A percentile compares a stretch with the other conserved stretches of the same genome.
These are phyloP conservation scores for Eristalis pertinax DNA, from an alignment of 2,888 invertebrate species.

Conservation along the genomic window DNA sequence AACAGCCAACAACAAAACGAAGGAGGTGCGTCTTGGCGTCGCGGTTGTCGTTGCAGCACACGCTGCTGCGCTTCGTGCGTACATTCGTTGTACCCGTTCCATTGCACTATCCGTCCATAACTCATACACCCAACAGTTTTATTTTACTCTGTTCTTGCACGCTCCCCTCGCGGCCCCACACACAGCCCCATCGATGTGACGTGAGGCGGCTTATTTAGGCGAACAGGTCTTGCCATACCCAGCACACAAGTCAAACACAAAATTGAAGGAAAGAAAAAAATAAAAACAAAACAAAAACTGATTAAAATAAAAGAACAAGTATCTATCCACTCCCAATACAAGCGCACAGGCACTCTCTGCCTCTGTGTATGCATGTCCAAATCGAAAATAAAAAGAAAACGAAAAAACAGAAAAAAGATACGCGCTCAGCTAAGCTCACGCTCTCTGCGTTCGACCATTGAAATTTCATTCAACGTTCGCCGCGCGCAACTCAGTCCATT, in stretches of 20 bases:
- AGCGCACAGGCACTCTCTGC: neutral
- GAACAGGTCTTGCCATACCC: constrained; percentile 65
- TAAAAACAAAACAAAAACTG: constrained; percentile 12
- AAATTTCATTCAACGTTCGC: constrained; percentile 62
- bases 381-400: neutral
- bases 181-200: neutral
- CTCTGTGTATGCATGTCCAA: constrained; percentile 21
- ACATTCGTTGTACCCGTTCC: constrained; percentile 34
- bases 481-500: constrained; percentile 63
- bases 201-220: constrained; percentile 61
- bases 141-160: constrained; percentile 11
- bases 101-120: constrained; percentile 50
- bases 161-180: neutral
- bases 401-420: too few species aligned
- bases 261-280: neutral
- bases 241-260: constrained; percentile 11
- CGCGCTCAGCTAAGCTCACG: constrained; percentile 22
- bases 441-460: constrained; percentile 22
- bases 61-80: constrained; percentile 41
- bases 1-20: neutral
- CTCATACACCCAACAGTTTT: constrained; percentile 63
- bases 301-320: constrained; percentile 27
- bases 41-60: neutral
- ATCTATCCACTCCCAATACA: constrained; percentile 16
- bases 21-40: constrained; percentile 19